Conservation (phyloP, 2,797 vertebrate species). For the Petrocephalus sullivani region DNA sequence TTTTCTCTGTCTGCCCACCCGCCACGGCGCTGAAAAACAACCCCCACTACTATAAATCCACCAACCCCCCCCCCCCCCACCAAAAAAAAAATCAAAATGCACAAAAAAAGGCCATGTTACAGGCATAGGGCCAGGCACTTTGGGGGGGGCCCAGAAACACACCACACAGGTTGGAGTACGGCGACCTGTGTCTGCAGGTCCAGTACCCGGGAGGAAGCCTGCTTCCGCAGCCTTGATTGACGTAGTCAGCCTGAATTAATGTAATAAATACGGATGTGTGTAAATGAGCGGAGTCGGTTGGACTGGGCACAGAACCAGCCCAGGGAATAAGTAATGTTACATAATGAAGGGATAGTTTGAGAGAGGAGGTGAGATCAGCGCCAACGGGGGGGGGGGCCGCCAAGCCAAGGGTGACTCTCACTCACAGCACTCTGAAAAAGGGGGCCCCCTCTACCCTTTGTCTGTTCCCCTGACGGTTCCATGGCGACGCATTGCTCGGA, state of each 20-base stretch:
- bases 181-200: not conserved
- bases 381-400: not conserved
- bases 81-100: not conserved
- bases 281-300: not conserved
- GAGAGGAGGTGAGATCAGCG: not conserved
- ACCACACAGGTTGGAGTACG: not conserved
- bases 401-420: not conserved
- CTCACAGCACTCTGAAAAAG: not conserved
- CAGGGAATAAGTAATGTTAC: not conserved
- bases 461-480: not conserved
- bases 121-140: not conserved
- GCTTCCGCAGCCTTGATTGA: not conserved
- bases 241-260: not conserved
- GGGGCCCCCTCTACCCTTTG: slow-evolving; percentile 1
- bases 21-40: not conserved
- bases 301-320: not conserved
- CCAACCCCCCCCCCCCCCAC: too few species aligned
- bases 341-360: not conserved
- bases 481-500: not conserved
- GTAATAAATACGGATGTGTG: not conserved
- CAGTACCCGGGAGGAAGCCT: not conserved
- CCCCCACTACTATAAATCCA: not conserved
- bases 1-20: slow-evolving; percentile 19
- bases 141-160: not conserved
- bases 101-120: not conserved